phyloP scores from a whole-genome alignment of 2,888 invertebrate genomes.

The Polymixis flavicincta region DNA sequence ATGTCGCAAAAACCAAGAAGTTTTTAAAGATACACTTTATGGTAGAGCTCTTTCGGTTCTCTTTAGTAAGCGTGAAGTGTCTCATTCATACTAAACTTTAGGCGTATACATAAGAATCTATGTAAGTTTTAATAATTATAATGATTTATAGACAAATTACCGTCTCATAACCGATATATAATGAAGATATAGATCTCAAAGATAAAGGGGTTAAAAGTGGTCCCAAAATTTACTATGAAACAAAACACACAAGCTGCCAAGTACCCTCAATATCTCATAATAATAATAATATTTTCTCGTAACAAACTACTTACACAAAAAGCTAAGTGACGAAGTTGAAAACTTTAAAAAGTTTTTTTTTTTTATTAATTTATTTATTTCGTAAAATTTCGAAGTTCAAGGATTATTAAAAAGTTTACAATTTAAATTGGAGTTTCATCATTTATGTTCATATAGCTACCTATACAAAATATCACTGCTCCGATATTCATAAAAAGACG shows the following conservation, averaged over 20 bases:
- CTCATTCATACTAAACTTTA: slow-evolving; percentile 87
- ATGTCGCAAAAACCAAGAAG: slow-evolving; percentile 81
- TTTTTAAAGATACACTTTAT: slow-evolving; percentile 73
- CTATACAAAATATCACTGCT: slow-evolving; percentile 89
- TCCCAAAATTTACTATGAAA: slow-evolving; percentile 90
- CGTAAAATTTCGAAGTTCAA: slow-evolving; percentile 76
- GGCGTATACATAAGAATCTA: slow-evolving; percentile 68
- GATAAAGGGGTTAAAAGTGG: slow-evolving; percentile 82
- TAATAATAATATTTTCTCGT: slow-evolving; percentile 69
- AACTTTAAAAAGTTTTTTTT: slow-evolving; percentile 67
- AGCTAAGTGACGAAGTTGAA: slow-evolving; percentile 80
- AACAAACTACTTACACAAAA: slow-evolving; percentile 82
- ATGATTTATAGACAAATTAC: slow-evolving; percentile 52
- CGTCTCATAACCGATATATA: slow-evolving; percentile 58
- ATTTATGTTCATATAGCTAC: slow-evolving; percentile 77
- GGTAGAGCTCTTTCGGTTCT: slow-evolving; percentile 72
- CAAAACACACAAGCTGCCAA: slow-evolving; percentile 83
- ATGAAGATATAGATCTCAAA: slow-evolving; percentile 72
- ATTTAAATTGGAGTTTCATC: slow-evolving; percentile 72
- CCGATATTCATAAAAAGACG: slow-evolving; percentile 84
- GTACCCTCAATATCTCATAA: slow-evolving; percentile 72
- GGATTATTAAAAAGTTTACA: slow-evolving; percentile 77
- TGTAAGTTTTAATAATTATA: slow-evolving; percentile 58
- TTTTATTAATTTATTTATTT: slow-evolving; percentile 53
- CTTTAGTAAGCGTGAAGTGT: slow-evolving; percentile 79